phyloP scores from a whole-genome alignment of 2,888 invertebrate genomes.

The Chydorus sphaericus region DNA sequence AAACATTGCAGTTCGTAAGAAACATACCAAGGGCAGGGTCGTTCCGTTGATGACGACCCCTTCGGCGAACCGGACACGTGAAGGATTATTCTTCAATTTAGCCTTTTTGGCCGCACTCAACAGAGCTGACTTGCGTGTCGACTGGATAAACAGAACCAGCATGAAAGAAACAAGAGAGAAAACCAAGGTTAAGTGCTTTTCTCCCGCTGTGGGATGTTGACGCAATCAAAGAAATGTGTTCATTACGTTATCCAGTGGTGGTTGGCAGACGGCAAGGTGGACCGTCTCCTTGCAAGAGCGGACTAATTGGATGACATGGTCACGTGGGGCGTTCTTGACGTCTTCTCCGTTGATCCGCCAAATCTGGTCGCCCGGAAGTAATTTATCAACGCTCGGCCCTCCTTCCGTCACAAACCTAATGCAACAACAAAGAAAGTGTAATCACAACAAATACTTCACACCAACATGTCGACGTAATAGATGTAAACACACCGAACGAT shows the following conservation, averaged over 20 bases:
- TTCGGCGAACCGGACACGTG: slow-evolving; percentile 75
- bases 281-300: slow-evolving; percentile 64
- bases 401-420: slow-evolving; percentile 61
- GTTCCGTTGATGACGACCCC: slow-evolving; percentile 75
- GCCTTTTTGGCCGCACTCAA: slow-evolving; percentile 78
- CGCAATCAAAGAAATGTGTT: not conserved
- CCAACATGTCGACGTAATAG: not conserved
- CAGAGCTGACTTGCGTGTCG: slow-evolving; percentile 59
- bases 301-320: slow-evolving; percentile 76
- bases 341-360: slow-evolving; percentile 80
- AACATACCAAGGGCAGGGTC: slow-evolving; percentile 12
- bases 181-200: slow-evolving; percentile 3
- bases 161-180: slow-evolving; percentile 1
- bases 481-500: slow-evolving; percentile 49
- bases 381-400: slow-evolving; percentile 78
- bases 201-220: not conserved
- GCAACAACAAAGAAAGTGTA: slow-evolving; percentile 15
- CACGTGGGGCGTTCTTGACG: slow-evolving; percentile 66
- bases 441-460: too few species aligned
- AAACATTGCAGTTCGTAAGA: too few species aligned
- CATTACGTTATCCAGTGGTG: slow-evolving; percentile 48
- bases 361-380: slow-evolving; percentile 83
- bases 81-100: slow-evolving; percentile 60
- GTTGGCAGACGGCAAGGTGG: slow-evolving; percentile 66
- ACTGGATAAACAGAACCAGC: slow-evolving; percentile 24